A percentile compares a stretch with the other conserved stretches of the same genome.
These are phyloP conservation scores for Phaetusa simplex DNA, from an alignment of 2,113 vertebrate genomes.

Conservation along the genomic window DNA sequence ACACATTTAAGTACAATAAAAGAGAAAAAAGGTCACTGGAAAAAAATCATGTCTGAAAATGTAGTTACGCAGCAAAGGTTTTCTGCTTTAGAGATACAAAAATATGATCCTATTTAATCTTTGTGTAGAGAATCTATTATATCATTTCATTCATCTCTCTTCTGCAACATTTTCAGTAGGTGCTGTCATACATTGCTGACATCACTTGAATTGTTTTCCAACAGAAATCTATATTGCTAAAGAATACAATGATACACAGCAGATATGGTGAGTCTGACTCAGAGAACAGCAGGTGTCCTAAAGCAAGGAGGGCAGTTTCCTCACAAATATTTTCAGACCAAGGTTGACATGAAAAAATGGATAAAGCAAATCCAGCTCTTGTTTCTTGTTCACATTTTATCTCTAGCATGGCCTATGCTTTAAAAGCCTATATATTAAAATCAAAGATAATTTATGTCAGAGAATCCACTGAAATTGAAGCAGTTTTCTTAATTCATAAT, in stretches of 20 bases:
- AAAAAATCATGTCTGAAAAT: not conserved
- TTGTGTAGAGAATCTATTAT: not conserved
- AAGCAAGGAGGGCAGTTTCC: not conserved
- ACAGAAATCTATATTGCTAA: not conserved
- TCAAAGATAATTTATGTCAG: not conserved
- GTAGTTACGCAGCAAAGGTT: not conserved
- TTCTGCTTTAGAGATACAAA: not conserved
- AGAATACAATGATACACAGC: not conserved
- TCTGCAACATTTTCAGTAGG: not conserved
- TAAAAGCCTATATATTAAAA: not conserved
- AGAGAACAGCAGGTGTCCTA: not conserved
- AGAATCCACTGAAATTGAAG: not conserved
- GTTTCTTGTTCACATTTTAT: not conserved
- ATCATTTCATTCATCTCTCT: not conserved
- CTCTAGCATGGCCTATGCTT: not conserved
- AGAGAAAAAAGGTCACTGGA: not conserved
- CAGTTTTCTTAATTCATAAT: not conserved
- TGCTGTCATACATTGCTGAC: not conserved
- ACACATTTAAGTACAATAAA: not conserved
- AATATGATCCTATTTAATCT: not conserved
- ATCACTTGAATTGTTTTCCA: not conserved
- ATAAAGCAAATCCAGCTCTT: not conserved
- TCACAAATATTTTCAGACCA: not conserved
- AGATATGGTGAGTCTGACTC: not conserved
- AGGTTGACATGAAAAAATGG: not conserved